phyloP scores from a whole-genome alignment of 2,888 invertebrate species.

The Ferdinandea cuprea region DNA sequence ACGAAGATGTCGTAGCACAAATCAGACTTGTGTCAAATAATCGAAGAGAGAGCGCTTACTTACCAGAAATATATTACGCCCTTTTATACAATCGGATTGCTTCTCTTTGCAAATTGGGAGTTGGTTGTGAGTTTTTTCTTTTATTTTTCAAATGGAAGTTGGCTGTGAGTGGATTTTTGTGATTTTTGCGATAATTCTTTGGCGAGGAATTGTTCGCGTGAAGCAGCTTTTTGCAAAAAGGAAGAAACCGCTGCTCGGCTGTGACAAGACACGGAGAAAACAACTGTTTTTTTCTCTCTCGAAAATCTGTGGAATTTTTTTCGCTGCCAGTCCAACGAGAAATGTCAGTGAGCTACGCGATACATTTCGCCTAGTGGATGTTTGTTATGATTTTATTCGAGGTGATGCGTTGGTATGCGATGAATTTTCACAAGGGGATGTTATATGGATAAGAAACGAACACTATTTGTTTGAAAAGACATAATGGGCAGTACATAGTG shows the following conservation, averaged over 20 bases:
- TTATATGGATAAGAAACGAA: no score
- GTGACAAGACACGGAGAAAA: constrained; percentile 70
- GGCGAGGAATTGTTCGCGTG: constrained; percentile 48
- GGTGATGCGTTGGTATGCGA: constrained; percentile 1
- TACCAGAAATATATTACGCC: constrained; percentile 70
- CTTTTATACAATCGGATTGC: constrained; percentile 65
- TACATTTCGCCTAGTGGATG: constrained; percentile 25
- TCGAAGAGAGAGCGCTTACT: constrained; percentile 53
- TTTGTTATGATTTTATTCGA: constrained; percentile 9
- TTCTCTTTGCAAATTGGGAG: constrained; percentile 43
- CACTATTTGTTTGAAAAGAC: no score
- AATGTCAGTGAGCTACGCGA: constrained; percentile 20
- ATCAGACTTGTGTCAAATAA: constrained; percentile 43
- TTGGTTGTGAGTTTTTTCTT: constrained; percentile 17
- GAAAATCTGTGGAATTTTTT: constrained; percentile 41
- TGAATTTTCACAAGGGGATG: constrained; percentile 6
- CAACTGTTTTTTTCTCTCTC: constrained; percentile 68
- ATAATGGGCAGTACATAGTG: no score
- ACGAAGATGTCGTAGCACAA: constrained; percentile 17
- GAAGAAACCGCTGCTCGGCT: constrained; percentile 72
- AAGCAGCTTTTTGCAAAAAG: constrained; percentile 55
- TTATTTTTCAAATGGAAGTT: constrained; percentile 18
- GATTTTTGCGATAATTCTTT: constrained; percentile 27
- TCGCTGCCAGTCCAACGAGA: background rate
- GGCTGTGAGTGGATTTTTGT: constrained; percentile 23